A percentile compares a stretch with the other conserved stretches of the same genome.
Conservation (phyloP, 2,113 vertebrate genomes). For the Campylorhamphus procurvoides region DNA sequence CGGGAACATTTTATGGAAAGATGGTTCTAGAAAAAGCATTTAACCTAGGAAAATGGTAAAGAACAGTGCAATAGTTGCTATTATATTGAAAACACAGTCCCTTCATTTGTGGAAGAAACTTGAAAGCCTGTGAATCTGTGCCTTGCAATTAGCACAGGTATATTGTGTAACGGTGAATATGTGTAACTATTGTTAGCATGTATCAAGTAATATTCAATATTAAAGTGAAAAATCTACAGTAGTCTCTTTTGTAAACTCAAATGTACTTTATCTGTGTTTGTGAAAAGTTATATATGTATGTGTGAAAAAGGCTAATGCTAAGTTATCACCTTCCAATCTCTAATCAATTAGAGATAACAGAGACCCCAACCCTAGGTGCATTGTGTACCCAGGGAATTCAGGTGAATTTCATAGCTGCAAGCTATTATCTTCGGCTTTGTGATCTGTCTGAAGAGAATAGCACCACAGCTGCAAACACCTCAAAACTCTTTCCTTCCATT, state of each 20-base stretch:
- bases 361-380: neutral
- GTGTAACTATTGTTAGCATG: neutral
- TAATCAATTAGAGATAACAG: neutral
- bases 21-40: neutral
- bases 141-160: neutral
- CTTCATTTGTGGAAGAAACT: neutral
- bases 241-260: neutral
- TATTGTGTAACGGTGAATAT: neutral
- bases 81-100: neutral
- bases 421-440: neutral
- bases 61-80: neutral
- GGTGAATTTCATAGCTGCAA: neutral
- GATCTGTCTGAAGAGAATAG: neutral
- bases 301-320: neutral
- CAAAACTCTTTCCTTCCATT: neutral
- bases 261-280: neutral
- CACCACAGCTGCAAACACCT: neutral
- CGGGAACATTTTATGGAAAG: neutral
- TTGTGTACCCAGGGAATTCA: neutral
- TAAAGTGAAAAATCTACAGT: neutral
- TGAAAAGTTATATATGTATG: neutral
- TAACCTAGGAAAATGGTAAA: neutral
- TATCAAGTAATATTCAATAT: neutral
- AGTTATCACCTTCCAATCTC: neutral
- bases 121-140: neutral